Percentiles rank a stretch among this genome's conserved stretches.
Conservation (phyloP, 2,113 vertebrate genomes). For the Lophotis ruficrista region DNA sequence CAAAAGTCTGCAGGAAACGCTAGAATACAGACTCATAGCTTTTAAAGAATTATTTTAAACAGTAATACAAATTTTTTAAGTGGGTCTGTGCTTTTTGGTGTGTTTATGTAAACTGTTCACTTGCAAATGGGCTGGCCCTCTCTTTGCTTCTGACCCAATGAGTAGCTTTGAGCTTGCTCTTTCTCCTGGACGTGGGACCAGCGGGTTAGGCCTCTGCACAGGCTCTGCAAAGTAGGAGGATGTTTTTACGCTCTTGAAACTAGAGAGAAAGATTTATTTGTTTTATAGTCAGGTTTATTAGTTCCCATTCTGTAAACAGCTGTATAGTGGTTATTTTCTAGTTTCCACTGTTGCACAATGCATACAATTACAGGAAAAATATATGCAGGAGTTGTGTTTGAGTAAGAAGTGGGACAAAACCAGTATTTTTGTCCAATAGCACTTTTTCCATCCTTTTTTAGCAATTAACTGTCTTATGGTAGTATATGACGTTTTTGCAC, state of each 20-base stretch:
- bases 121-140: conserved; percentile 50
- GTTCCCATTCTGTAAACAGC: background rate
- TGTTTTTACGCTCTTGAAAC: background rate
- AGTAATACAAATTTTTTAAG: background rate
- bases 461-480: background rate
- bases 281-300: background rate
- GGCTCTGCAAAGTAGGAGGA: background rate
- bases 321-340: background rate
- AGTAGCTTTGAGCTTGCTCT: background rate
- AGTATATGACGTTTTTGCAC: background rate
- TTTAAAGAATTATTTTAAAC: background rate
- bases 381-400: background rate
- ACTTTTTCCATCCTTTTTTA: background rate
- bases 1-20: background rate
- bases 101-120: background rate
- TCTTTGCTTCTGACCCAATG: background rate
- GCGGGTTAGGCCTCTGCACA: background rate
- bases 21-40: background rate
- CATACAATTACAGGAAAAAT: background rate
- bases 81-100: background rate
- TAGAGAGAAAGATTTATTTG: background rate
- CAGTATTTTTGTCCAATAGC: background rate
- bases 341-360: background rate
- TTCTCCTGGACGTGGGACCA: background rate
- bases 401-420: background rate